Conservation (phyloP, 2,888 invertebrate species). For the Chorisops tibialis region DNA sequence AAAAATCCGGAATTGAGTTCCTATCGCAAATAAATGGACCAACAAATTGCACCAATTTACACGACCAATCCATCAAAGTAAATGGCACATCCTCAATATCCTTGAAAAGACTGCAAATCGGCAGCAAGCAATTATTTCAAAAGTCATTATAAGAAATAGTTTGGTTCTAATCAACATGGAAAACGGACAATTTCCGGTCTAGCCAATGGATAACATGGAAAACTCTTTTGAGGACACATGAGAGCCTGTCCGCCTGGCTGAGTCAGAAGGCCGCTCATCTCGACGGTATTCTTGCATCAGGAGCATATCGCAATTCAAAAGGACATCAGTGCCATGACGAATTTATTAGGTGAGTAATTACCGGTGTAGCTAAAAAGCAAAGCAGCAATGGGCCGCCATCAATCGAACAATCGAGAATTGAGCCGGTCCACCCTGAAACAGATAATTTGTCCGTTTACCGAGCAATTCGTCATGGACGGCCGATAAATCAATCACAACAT, state of each 20-base stretch:
- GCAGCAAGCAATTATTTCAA: not conserved
- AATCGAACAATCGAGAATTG: slow-evolving; percentile 7
- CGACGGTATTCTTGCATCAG: slow-evolving; percentile 6
- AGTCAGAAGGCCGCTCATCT: not conserved
- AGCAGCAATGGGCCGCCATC: slow-evolving; percentile 11
- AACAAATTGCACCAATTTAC: slow-evolving; percentile 1
- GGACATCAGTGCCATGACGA: slow-evolving; percentile 12
- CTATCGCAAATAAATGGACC: not conserved
- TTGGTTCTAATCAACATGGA: slow-evolving; percentile 4
- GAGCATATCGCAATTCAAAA: not conserved
- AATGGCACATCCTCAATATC: not conserved
- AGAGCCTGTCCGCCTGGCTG: not conserved
- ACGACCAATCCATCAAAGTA: slow-evolving; percentile 4
- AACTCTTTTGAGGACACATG: not conserved
- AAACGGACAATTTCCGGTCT: slow-evolving; percentile 24
- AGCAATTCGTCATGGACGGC: slow-evolving; percentile 14
- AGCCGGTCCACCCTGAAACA: slow-evolving; percentile 13
- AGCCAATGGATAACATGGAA: slow-evolving; percentile 6
- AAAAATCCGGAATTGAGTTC: not conserved
- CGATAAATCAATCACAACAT: slow-evolving; percentile 25
- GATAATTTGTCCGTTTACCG: slow-evolving; percentile 19
- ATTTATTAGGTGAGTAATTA: slow-evolving; percentile 20
- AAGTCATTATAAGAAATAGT: slow-evolving; percentile 16
- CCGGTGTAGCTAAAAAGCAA: not conserved
- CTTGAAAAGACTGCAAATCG: not conserved